phyloP scores from a whole-genome alignment of 37 sponge, comb jelly and placozoan genomes.

The Bolinopsis microptera region DNA sequence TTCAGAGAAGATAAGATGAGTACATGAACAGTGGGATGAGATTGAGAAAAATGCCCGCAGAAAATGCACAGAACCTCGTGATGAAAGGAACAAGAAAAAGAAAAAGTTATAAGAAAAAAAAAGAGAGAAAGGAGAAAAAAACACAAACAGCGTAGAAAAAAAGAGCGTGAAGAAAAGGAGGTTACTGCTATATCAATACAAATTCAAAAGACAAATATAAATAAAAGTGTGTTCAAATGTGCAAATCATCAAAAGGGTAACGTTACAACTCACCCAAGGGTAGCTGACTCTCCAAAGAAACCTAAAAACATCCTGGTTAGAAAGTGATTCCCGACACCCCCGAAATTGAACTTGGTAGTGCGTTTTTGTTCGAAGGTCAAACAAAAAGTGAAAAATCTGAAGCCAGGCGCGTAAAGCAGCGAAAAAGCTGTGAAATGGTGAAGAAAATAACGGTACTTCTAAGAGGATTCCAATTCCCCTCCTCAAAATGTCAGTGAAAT shows the following conservation, averaged over 20 bases:
- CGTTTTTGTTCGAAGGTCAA: not conserved
- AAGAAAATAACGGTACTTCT: not conserved
- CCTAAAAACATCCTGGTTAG: not conserved
- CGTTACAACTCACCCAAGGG: not conserved
- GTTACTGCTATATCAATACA: not conserved
- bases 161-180: slow-evolving; percentile 50
- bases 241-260: not conserved
- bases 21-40: slow-evolving; percentile 50
- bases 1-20: not conserved
- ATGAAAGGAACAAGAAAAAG: slow-evolving; percentile 7
- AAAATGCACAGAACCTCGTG: slow-evolving; percentile 45
- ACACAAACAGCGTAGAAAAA: slow-evolving; percentile 42
- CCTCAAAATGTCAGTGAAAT: not conserved
- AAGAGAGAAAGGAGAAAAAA: slow-evolving; percentile 58
- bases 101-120: slow-evolving; percentile 26
- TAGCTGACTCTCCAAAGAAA: not conserved
- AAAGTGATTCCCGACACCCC: not conserved
- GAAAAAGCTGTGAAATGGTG: slow-evolving; percentile 45
- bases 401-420: slow-evolving; percentile 35
- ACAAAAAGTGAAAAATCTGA: slow-evolving; percentile 21
- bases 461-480: not conserved
- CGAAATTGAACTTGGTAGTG: slow-evolving; percentile 60
- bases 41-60: slow-evolving; percentile 9
- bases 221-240: not conserved
- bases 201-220: not conserved